Evolutionary conservation across 2,797 vertebrate genomes (phyloP).

Genomic region (Acanthurus tractus): DNA sequence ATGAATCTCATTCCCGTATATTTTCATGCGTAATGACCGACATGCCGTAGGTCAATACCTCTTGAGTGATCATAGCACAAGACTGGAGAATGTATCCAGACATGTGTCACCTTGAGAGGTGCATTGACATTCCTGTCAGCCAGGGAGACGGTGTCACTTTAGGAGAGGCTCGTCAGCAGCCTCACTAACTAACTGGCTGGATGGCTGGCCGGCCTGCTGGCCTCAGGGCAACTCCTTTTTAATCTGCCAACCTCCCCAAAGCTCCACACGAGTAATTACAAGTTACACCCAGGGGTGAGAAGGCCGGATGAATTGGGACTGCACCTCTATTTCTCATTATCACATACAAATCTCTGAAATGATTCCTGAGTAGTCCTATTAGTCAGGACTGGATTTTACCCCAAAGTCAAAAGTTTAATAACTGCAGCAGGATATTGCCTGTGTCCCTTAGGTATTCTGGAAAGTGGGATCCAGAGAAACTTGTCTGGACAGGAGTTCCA

Average conservation of each 20-base stretch:
- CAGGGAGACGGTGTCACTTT: conserved; percentile 35
- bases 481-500: conserved; percentile 10
- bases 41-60: neutral
- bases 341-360: conserved; percentile 58
- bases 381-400: conserved; percentile 42
- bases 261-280: conserved; percentile 74
- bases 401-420: conserved; percentile 63
- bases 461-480: conserved; percentile 31
- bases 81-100: conserved; percentile 11
- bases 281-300: conserved; percentile 70
- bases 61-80: conserved; percentile 9
- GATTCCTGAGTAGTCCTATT: conserved; percentile 52
- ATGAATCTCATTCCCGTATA: neutral
- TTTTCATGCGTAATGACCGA: neutral
- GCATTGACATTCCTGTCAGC: conserved; percentile 58
- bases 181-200: conserved; percentile 28
- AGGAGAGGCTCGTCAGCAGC: conserved; percentile 31
- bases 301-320: conserved; percentile 52
- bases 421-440: conserved; percentile 49
- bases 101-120: conserved; percentile 65
- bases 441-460: conserved; percentile 22
- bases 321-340: conserved; percentile 68
- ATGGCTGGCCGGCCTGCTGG: conserved; percentile 5
- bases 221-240: conserved; percentile 66
- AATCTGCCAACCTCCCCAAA: conserved; percentile 70